Evolutionary conservation across 2,888 invertebrate genomes (phyloP), one percentile per base, ranked within the genome.

Genomic region (Fragum sueziense): DNA sequence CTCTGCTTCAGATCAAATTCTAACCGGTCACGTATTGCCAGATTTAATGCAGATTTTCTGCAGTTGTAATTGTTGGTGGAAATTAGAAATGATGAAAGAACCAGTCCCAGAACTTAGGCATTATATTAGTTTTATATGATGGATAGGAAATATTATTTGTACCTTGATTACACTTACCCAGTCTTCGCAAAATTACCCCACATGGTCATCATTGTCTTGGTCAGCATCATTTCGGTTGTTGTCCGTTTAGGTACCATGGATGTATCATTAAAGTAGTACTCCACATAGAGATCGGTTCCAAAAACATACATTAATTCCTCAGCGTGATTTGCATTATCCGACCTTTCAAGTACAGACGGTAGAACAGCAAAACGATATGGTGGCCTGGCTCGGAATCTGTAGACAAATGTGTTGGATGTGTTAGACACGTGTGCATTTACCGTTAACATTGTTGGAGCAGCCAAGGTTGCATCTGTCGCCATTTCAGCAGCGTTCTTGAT

Each of bases 111-210:
- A n/a, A n/a, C n/a, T n/a, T n/a, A n/a, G n/a, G n/a, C n/a, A n/a
- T n/a, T n/a, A n/a, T n/a, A n/a, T n/a, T n/a, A n/a, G n/a, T n/a
- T n/a, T n/a, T n/a, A n/a, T n/a, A n/a, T n/a, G n/a, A n/a, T n/a
- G n/a, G n/a, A n/a, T n/a, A n/a, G n/a, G n/a, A n/a, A n/a, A n/a
- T n/a, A n/a, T n/a, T n/a, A 11, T 11, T 3, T 22, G 54, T 22
- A 11, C n/a, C n/a, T 54, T 22, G 29, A 47, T 20, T 37, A 9
- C 37, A 33, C 72, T 41, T 62, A 72, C 72, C 72, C 72, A 20
- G 62, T 31, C 51, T 29, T 61, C 6, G 72, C 72, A 51, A 72
- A 72, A 33, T 72, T 72, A n/a, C 47, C n/a, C 72, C 72, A 72
- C 51, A 62, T 62, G 0, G 62, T 72, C 72, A 72, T 72, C 33